Evolutionary conservation across 2,888 invertebrate species (phyloP).

Genomic region (Eucriotettix oculatus): DNA sequence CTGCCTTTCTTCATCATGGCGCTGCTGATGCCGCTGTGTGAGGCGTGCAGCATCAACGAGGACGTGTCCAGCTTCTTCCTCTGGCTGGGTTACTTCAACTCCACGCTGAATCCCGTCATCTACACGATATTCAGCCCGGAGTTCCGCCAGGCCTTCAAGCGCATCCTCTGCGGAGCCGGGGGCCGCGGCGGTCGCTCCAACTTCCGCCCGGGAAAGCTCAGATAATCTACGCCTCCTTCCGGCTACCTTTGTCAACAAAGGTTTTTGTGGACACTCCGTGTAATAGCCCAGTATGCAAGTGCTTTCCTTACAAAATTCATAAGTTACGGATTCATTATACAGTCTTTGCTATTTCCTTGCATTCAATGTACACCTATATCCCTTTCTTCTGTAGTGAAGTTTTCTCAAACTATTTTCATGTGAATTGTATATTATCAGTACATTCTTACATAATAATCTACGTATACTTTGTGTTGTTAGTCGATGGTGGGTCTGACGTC

Average conservation of each 20-base stretch:
- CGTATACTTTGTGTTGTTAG: too few species aligned
- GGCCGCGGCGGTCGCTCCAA: constrained; percentile 18
- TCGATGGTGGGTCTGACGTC: too few species aligned
- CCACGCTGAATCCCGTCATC: constrained; percentile 77
- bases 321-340: too few species aligned
- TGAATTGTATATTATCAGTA: too few species aligned
- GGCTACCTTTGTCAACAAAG: background rate
- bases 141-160: constrained; percentile 77
- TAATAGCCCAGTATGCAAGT: too few species aligned
- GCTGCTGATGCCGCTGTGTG: constrained; percentile 65
- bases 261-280: background rate
- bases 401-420: background rate
- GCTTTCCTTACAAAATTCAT: too few species aligned
- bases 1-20: constrained; percentile 86
- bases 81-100: constrained; percentile 87
- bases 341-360: too few species aligned
- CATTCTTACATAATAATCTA: too few species aligned
- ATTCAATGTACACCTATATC: too few species aligned
- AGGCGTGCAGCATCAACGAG: constrained; percentile 47
- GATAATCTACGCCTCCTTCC: constrained; percentile 7
- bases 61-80: constrained; percentile 60
- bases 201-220: constrained; percentile 16
- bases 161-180: constrained; percentile 56
- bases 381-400: background rate
- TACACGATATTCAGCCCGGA: constrained; percentile 91